Evolutionary conservation across 2,797 vertebrate genomes (phyloP).

Genomic region (Salarias fasciatus): DNA sequence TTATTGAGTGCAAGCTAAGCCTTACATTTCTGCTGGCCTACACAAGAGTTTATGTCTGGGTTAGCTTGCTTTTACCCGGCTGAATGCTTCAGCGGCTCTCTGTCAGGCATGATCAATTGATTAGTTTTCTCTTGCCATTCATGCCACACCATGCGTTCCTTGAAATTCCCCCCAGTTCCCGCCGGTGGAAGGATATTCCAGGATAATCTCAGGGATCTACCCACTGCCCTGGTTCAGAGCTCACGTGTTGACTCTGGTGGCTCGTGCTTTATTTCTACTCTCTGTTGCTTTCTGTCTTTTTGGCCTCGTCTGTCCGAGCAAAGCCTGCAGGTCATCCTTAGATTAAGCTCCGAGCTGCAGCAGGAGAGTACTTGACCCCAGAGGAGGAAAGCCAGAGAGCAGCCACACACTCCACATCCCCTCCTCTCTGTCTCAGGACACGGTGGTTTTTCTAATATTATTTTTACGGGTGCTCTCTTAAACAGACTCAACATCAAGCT

Average conservation of each 20-base stretch:
- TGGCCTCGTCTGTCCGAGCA: constrained; percentile 32
- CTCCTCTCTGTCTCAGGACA: constrained; percentile 23
- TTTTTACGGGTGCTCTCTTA: constrained; percentile 38
- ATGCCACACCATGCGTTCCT: constrained; percentile 1
- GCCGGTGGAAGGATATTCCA: constrained; percentile 26
- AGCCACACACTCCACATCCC: constrained; percentile 41
- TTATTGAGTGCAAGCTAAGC: constrained; percentile 69
- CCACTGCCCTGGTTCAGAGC: constrained; percentile 16
- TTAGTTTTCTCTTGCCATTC: constrained; percentile 14
- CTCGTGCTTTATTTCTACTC: constrained; percentile 5
- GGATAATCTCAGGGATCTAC: constrained; percentile 32
- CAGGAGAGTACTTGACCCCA: constrained; percentile 70
- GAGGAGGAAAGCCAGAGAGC: constrained; percentile 51
- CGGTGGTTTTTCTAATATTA: constrained; percentile 58
- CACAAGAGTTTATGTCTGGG: constrained; percentile 18
- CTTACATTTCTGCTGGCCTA: constrained; percentile 41
- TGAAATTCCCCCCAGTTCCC: constrained; percentile 16
- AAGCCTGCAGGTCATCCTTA: constrained; percentile 72
- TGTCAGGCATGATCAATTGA: neutral
- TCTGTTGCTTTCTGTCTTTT: constrained; percentile 11
- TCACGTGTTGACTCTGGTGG: constrained; percentile 11
- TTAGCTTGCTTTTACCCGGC: constrained; percentile 9
- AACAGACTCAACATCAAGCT: constrained; percentile 24
- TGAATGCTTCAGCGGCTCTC: constrained; percentile 3
- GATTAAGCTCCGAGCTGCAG: constrained; percentile 75